phyloP scores from a whole-genome alignment of 2,888 invertebrate genomes.

The Heteropelma amictum region DNA sequence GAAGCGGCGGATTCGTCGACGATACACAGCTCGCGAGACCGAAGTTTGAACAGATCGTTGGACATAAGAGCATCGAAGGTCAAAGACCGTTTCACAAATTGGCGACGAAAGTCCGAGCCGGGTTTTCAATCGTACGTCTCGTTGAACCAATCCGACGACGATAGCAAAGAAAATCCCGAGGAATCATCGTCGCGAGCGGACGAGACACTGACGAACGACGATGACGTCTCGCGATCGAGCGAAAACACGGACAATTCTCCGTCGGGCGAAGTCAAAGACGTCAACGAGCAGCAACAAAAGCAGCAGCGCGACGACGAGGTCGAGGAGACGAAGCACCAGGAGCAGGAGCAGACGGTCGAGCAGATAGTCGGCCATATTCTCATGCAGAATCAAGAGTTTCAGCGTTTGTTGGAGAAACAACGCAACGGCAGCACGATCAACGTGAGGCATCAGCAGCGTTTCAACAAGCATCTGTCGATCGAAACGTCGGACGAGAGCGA shows the following conservation, averaged over 20 bases:
- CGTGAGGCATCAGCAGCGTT: conserved; percentile 80
- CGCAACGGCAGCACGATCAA: conserved; percentile 81
- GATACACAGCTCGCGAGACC: conserved; percentile 66
- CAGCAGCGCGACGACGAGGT: conserved; percentile 39
- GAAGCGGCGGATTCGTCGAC: conserved; percentile 64
- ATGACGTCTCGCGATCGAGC: conserved; percentile 15
- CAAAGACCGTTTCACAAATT: conserved; percentile 81
- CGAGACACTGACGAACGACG: conserved; percentile 14
- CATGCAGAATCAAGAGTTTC: conserved; percentile 90
- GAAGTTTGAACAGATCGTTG: conserved; percentile 68
- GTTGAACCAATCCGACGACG: conserved; percentile 72
- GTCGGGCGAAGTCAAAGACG: conserved; percentile 65
- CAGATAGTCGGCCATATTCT: conserved; percentile 90
- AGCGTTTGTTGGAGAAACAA: conserved; percentile 87
- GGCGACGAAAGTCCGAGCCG: conserved; percentile 87
- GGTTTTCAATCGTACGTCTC: conserved; percentile 78
- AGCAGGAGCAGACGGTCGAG: conserved; percentile 81
- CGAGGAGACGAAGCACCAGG: conserved; percentile 77
- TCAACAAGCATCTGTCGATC: conserved; percentile 80
- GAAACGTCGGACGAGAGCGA: conserved; percentile 79
- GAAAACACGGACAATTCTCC: conserved; percentile 32
- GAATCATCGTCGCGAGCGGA: conserved; percentile 17
- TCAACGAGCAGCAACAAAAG: conserved; percentile 57
- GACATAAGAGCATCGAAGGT: conserved; percentile 73
- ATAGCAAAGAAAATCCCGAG: conserved; percentile 55